Conservation (phyloP, 2,888 invertebrate species). For the Elegia similella region DNA sequence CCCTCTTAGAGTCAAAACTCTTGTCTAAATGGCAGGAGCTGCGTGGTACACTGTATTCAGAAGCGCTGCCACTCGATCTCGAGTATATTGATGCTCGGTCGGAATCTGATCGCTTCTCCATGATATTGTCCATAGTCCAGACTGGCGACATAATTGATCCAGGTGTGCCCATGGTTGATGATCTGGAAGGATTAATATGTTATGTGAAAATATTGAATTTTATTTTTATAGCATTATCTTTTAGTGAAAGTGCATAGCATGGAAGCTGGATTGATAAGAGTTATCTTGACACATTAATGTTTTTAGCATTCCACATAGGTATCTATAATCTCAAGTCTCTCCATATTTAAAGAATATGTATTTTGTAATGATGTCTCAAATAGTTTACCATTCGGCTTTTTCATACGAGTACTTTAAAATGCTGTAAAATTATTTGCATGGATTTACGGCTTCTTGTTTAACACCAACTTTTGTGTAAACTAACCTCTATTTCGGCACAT, state of each 20-base stretch:
- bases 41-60: slow-evolving; percentile 84
- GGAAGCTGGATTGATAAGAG: neutral
- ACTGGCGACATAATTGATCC: slow-evolving; percentile 79
- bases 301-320: too few relatives aligned
- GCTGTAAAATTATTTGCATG: too few relatives aligned
- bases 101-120: slow-evolving; percentile 74
- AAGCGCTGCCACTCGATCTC: slow-evolving; percentile 83
- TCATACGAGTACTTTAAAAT: too few relatives aligned
- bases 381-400: too few relatives aligned
- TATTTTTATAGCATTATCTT: neutral
- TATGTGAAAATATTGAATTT: neutral
- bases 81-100: slow-evolving; percentile 86
- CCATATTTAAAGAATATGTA: too few relatives aligned
- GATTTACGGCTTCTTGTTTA: too few relatives aligned
- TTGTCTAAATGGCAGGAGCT: slow-evolving; percentile 66
- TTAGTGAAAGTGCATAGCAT: neutral
- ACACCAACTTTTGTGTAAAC: too few relatives aligned
- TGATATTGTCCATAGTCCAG: slow-evolving; percentile 80
- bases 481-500: too few relatives aligned
- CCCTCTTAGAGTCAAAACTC: slow-evolving; percentile 73
- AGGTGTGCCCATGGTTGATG: slow-evolving; percentile 80
- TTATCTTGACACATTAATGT: neutral
- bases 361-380: too few relatives aligned
- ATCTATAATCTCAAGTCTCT: too few relatives aligned
- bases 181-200: slow-evolving; percentile 63